These are phyloP conservation scores for Danaus melanippus DNA, from an alignment of 1,140 invertebrate species.

Conservation along the genomic window DNA sequence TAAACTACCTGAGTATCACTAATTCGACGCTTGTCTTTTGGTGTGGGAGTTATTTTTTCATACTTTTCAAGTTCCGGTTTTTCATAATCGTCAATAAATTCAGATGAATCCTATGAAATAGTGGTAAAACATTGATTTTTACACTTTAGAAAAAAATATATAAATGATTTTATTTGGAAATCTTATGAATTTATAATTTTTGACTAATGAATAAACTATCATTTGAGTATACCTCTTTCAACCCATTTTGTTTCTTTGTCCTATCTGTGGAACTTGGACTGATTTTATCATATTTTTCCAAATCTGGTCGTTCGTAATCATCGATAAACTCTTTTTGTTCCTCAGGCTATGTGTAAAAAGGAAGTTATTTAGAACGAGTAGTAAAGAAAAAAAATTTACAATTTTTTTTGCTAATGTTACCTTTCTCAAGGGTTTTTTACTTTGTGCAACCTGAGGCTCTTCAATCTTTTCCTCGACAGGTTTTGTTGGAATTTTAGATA, in stretches of 20 bases:
- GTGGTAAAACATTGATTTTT: slow-evolving; percentile 2
- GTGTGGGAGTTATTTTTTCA: slow-evolving; percentile 56
- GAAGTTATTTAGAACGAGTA: slow-evolving; percentile 8
- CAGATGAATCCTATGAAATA: slow-evolving; percentile 29
- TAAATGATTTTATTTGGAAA: background rate
- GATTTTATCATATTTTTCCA: slow-evolving; percentile 71
- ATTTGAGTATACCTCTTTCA: slow-evolving; percentile 28
- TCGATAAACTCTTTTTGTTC: slow-evolving; percentile 55
- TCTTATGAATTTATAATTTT: background rate
- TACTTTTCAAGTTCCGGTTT: slow-evolving; percentile 70
- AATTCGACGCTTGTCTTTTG: slow-evolving; percentile 63
- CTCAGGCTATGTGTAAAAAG: slow-evolving; percentile 40
- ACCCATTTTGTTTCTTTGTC: slow-evolving; percentile 34
- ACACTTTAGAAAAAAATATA: slow-evolving; percentile 1
- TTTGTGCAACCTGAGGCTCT: slow-evolving; percentile 53
- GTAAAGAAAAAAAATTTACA: background rate
- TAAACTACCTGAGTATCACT: slow-evolving; percentile 52
- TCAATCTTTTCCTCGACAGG: slow-evolving; percentile 58
- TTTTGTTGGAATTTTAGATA: slow-evolving; percentile 65
- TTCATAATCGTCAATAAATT: slow-evolving; percentile 65
- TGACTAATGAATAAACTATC: background rate
- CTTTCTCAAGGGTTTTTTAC: slow-evolving; percentile 52
- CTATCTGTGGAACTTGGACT: slow-evolving; percentile 42
- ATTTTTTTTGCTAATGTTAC: slow-evolving; percentile 23
- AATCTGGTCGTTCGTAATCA: slow-evolving; percentile 69